These are phyloP conservation scores for Stigmatopora nigra DNA, from an alignment of 2,113 vertebrate genomes.

Conservation along the genomic window DNA sequence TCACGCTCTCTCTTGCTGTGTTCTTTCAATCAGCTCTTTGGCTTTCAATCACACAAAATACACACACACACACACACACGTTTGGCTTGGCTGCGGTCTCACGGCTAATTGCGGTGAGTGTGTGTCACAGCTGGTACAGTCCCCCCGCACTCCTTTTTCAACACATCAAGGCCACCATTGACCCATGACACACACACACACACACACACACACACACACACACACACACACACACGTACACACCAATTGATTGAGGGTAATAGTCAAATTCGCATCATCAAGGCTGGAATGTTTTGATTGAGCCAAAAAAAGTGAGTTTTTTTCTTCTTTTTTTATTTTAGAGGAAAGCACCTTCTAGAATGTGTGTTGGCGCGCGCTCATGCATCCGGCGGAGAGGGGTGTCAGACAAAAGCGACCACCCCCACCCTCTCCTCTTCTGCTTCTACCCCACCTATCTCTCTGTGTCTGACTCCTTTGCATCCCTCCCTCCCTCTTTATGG, in stretches of 20 bases:
- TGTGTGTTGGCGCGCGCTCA: conserved; percentile 30
- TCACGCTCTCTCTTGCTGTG: conserved; percentile 33
- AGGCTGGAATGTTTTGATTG: neutral
- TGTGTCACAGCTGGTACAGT: conserved; percentile 58
- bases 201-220: too few relatives aligned
- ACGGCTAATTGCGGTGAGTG: conserved; percentile 58
- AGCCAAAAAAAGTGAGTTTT: conserved; percentile 4
- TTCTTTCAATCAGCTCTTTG: conserved; percentile 48
- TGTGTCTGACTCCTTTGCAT: conserved; percentile 35
- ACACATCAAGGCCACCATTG: conserved; percentile 57
- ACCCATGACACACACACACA: conserved; percentile 43
- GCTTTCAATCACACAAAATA: conserved; percentile 33
- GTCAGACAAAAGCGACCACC: conserved; percentile 72
- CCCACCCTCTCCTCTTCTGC: conserved; percentile 23
- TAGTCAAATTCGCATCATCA: conserved; percentile 54
- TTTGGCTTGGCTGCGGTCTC: conserved; percentile 28
- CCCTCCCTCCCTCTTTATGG: conserved; percentile 66
- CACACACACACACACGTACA: conserved; percentile 29
- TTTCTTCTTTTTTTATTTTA: too few relatives aligned
- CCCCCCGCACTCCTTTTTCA: conserved; percentile 56
- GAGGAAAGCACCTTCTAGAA: conserved; percentile 11
- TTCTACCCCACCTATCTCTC: conserved; percentile 40
- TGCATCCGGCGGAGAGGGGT: conserved; percentile 57
- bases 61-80: conserved; percentile 4
- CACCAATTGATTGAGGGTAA: conserved; percentile 48